Conservation (phyloP, 2,113 vertebrate genomes). For the Uropsilus gracilis region DNA sequence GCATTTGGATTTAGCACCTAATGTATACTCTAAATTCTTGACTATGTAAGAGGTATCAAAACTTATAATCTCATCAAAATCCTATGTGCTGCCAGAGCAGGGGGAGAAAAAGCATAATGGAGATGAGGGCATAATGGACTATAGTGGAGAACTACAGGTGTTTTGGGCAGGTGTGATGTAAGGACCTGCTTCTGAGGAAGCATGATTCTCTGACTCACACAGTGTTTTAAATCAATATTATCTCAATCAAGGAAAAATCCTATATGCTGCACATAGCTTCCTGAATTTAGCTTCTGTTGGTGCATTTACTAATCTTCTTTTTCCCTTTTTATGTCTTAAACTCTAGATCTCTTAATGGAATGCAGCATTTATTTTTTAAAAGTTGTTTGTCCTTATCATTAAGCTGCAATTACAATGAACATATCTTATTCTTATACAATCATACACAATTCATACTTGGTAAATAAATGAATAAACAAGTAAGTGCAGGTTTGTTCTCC, state of each 20-base stretch:
- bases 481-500: not conserved
- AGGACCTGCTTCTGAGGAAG: no score
- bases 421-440: not conserved
- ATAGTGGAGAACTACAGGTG: no score
- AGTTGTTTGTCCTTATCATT: not conserved
- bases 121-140: no score
- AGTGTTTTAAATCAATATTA: no score
- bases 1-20: constrained; percentile 31
- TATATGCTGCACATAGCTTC: not conserved
- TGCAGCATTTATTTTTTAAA: not conserved
- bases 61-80: not conserved
- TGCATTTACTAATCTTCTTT: not conserved
- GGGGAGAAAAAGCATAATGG: no score
- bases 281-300: not conserved
- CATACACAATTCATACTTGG: not conserved
- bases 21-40: not conserved
- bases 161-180: no score
- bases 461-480: not conserved
- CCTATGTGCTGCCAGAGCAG: not conserved
- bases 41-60: not conserved
- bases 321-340: not conserved
- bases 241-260: no score
- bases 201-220: no score
- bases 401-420: not conserved
- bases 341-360: not conserved